These are phyloP conservation scores for Penaeus japonicus DNA, from an alignment of 1,140 invertebrate species.

Conservation along the genomic window DNA sequence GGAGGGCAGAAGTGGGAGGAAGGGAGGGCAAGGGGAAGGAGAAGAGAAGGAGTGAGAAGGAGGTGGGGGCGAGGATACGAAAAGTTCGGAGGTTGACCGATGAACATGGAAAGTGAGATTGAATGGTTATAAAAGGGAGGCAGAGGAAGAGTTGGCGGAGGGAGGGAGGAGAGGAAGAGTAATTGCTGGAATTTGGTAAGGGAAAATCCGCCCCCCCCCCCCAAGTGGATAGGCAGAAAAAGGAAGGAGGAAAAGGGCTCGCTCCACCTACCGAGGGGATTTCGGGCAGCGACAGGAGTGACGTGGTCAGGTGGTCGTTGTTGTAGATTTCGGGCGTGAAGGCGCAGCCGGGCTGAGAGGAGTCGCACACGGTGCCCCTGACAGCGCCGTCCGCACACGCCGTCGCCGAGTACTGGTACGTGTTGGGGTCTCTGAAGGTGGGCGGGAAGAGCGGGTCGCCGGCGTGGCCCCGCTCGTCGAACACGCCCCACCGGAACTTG, in stretches of 20 bases:
- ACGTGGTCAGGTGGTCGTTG: constrained; percentile 35
- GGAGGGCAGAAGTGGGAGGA: no score
- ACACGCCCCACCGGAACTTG: constrained; percentile 66
- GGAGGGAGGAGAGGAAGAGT: no score
- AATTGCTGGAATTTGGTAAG: no score
- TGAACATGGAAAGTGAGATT: no score
- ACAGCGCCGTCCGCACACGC: constrained; percentile 40
- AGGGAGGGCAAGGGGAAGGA: no score
- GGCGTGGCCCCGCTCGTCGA: constrained; percentile 64
- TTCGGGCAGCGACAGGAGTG: constrained; percentile 31
- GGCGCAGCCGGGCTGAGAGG: neutral
- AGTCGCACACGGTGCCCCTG: constrained; percentile 30
- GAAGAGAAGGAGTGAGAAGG: no score
- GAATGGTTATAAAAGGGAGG: no score
- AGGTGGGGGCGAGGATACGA: no score
- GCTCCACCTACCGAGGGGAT: constrained; percentile 33
- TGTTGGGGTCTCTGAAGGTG: constrained; percentile 32
- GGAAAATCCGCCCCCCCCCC: no score
- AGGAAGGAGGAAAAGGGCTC: neutral
- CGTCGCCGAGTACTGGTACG: constrained; percentile 34
- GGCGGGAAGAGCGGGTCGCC: constrained; percentile 60
- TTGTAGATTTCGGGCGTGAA: constrained; percentile 31
- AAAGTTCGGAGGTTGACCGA: no score
- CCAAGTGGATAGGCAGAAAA: no score
- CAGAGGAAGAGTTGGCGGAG: no score